Conservation (phyloP, 2,113 vertebrate genomes). For the Sinocyclocheilus maitianheensis region DNA sequence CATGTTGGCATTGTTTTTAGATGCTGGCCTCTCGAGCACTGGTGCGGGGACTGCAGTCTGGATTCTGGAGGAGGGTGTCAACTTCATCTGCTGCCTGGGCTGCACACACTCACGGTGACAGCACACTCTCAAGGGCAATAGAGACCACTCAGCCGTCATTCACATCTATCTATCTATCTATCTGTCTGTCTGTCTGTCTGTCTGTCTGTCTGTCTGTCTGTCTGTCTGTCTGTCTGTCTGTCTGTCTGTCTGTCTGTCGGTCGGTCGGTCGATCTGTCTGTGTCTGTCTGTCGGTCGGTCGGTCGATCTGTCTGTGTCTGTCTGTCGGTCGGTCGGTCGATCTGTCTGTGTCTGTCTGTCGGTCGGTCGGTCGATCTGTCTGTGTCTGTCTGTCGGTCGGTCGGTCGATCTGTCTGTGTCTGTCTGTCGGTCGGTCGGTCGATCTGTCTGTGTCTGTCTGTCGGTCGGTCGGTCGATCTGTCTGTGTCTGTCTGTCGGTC, state of each 20-base stretch:
- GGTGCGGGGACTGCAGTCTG: constrained; percentile 51
- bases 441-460: too few relatives aligned
- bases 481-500: background rate
- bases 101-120: constrained; percentile 52
- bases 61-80: constrained; percentile 57
- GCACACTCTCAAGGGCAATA: background rate
- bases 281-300: too few relatives aligned
- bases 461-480: background rate
- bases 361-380: too few relatives aligned
- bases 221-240: too few relatives aligned
- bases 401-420: too few relatives aligned
- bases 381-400: too few relatives aligned
- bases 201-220: too few relatives aligned
- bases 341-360: too few relatives aligned
- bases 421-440: background rate
- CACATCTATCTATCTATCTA: background rate
- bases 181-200: too few relatives aligned
- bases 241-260: too few relatives aligned
- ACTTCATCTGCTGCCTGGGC: constrained; percentile 48
- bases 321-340: background rate
- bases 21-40: constrained; percentile 57
- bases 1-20: constrained; percentile 23
- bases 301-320: too few relatives aligned
- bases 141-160: background rate
- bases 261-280: too few relatives aligned